phyloP scores from a whole-genome alignment of 1,140 invertebrate species.

The Periplaneta americana region DNA sequence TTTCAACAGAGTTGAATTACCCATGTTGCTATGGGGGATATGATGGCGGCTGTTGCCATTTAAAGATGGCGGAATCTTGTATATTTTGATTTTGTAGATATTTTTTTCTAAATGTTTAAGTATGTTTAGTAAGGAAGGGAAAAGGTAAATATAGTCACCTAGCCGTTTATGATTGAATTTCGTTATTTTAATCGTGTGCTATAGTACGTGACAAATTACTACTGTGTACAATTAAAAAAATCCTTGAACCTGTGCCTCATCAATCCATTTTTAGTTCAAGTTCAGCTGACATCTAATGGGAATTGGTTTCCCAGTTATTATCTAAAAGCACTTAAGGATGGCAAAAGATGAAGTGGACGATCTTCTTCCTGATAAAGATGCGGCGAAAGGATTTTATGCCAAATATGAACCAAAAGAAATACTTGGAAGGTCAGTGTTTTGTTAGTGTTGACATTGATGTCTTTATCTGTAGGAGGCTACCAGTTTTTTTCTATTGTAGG shows the following conservation, averaged over 20 bases:
- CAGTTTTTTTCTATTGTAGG: too few relatives aligned
- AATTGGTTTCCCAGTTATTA: background rate
- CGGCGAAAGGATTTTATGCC: slow-evolving; percentile 91
- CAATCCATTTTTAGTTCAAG: background rate
- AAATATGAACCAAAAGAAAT: slow-evolving; percentile 98
- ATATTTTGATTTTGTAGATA: background rate
- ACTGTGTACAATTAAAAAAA: background rate
- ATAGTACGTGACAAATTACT: background rate
- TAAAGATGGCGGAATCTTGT: background rate
- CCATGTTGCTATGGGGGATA: too few relatives aligned
- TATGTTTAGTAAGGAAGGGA: background rate
- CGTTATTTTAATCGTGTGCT: background rate
- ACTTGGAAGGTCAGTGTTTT: slow-evolving; percentile 74
- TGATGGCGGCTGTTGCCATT: too few relatives aligned
- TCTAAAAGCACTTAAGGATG: slow-evolving; percentile 41
- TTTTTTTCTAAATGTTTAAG: background rate
- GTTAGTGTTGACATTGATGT: too few relatives aligned
- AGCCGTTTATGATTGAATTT: background rate
- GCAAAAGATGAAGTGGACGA: slow-evolving; percentile 79
- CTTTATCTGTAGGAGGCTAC: too few relatives aligned
- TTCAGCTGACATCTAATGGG: background rate
- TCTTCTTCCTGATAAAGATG: slow-evolving; percentile 80
- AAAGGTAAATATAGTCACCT: background rate
- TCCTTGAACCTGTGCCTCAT: background rate
- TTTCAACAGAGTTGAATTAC: too few relatives aligned